Percentiles rank a stretch among this genome's conserved stretches.
Conservation (phyloP, 2,797 vertebrate species). For the Capromys pilorides region DNA sequence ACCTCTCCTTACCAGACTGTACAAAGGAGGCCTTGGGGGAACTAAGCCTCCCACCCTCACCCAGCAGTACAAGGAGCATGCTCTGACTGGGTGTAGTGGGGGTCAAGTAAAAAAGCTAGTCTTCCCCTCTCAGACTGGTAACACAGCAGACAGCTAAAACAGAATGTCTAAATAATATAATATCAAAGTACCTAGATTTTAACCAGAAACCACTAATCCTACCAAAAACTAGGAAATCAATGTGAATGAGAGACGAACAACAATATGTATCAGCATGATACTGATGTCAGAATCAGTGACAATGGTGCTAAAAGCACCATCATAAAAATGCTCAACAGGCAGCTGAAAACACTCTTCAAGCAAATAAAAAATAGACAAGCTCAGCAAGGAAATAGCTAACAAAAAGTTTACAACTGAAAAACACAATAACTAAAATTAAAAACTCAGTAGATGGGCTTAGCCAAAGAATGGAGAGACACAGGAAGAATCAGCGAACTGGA, state of each 20-base stretch:
- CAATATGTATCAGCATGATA: neutral
- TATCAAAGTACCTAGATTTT: neutral
- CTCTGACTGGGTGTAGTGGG: neutral
- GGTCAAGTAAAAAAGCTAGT: neutral
- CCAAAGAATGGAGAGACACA: conserved; percentile 19
- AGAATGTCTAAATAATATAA: neutral
- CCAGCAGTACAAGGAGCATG: neutral
- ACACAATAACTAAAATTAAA: conserved; percentile 8
- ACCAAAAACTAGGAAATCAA: conserved; percentile 28
- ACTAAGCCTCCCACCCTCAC: neutral
- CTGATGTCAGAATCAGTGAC: neutral
- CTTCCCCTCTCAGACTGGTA: neutral
- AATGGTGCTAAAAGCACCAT: neutral
- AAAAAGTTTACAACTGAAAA: conserved; percentile 38
- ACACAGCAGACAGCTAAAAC: neutral
- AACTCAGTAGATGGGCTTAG: neutral
- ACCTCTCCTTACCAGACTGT: neutral
- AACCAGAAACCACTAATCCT: neutral
- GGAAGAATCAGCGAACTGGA: neutral
- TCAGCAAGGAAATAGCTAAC: conserved; percentile 31
- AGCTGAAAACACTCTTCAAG: conserved; percentile 6
- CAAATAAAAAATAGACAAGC: neutral
- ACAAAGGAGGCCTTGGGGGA: neutral
- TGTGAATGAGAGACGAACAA: conserved; percentile 25
- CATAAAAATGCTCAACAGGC: conserved; percentile 34